Percentiles rank a stretch among this genome's conserved stretches.
phyloP scores from a whole-genome alignment of 2,113 vertebrate genomes.

The Malurus melanocephalus region DNA sequence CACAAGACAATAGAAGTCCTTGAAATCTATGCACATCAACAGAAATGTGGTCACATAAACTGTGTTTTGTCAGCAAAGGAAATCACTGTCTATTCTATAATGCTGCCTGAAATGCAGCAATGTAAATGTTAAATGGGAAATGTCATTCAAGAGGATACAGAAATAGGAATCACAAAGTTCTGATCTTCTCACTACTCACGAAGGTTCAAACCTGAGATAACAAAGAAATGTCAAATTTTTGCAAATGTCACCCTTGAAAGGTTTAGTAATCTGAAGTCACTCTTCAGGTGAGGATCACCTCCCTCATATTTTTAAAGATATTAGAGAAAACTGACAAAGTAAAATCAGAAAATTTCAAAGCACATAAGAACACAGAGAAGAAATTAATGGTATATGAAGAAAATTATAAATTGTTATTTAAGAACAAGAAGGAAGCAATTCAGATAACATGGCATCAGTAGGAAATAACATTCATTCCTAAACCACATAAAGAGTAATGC shows the following conservation, averaged over 20 bases:
- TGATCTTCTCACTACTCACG: neutral
- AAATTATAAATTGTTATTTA: neutral
- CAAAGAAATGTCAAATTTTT: neutral
- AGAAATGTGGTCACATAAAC: neutral
- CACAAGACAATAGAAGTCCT: neutral
- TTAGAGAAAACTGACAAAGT: neutral
- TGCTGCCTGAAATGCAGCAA: neutral
- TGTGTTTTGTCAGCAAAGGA: neutral
- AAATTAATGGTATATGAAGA: neutral
- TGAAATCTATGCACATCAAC: neutral
- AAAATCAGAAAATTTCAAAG: neutral
- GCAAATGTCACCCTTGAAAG: constrained; percentile 18
- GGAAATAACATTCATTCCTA: neutral
- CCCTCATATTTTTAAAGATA: neutral
- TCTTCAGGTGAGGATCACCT: neutral
- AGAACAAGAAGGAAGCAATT: neutral
- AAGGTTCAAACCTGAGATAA: neutral
- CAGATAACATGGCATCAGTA: neutral
- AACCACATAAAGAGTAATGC: neutral
- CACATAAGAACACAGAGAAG: neutral
- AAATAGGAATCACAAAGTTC: neutral
- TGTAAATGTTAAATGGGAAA: neutral
- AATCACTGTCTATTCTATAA: neutral
- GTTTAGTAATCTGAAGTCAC: neutral
- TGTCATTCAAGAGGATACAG: neutral